A percentile compares a stretch with the other conserved stretches of the same genome.
phyloP scores from a whole-genome alignment of 92 coral and sea anemone species.

The Metridium senile region DNA sequence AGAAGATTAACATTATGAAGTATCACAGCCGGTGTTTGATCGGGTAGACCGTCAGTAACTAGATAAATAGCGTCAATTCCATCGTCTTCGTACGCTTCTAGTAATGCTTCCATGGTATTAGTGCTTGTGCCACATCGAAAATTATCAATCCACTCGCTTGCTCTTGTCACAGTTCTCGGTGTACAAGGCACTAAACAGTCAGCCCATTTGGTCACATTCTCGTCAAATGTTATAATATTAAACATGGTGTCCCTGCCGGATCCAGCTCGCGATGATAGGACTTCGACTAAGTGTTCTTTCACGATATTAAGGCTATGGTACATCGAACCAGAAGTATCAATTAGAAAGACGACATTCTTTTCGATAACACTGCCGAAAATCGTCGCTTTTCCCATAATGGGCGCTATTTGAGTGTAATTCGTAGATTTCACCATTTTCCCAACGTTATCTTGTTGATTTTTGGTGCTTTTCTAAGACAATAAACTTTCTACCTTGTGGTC shows the following conservation, averaged over 20 bases:
- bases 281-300: constrained; percentile 85
- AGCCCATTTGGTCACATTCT: constrained; percentile 82
- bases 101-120: constrained; percentile 92
- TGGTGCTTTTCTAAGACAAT: background rate
- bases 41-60: constrained; percentile 96
- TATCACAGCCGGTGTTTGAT: constrained; percentile 85
- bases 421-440: constrained; percentile 68
- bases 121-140: constrained; percentile 91
- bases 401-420: constrained; percentile 55
- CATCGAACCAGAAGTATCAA: constrained; percentile 98
- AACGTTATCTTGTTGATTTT: background rate
- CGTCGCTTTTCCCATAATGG: constrained; percentile 72
- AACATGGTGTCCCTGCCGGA: constrained; percentile 92
- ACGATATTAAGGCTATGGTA: constrained; percentile 84
- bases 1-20: constrained; percentile 80
- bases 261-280: constrained; percentile 81
- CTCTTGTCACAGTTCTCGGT: constrained; percentile 83
- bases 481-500: background rate
- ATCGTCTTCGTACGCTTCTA: constrained; percentile 86
- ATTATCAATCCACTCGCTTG: constrained; percentile 80
- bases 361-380: constrained; percentile 90
- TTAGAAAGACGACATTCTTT: constrained; percentile 78
- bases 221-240: constrained; percentile 85
- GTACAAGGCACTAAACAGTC: constrained; percentile 82
- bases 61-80: constrained; percentile 89